A percentile compares a stretch with the other conserved stretches of the same genome.
phyloP scores from a whole-genome alignment of 92 coral and sea anemone genomes.

The Diadumene lineata region DNA sequence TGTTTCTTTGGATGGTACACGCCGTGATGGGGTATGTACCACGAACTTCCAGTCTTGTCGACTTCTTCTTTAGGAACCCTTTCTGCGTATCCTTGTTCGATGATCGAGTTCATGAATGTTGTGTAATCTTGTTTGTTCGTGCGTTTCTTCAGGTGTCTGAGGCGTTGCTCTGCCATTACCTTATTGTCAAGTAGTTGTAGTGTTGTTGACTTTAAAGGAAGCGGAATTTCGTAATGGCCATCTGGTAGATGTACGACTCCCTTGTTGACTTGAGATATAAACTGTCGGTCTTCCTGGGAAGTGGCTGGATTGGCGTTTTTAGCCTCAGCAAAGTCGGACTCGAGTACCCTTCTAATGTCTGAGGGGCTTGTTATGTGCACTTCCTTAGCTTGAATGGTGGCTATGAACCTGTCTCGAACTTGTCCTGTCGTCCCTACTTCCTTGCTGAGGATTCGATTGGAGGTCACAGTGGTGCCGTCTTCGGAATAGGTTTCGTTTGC shows the following conservation, averaged over 20 bases:
- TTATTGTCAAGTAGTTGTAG: conserved; percentile 45
- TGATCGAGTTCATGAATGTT: conserved; percentile 43
- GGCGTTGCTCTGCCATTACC: conserved; percentile 47
- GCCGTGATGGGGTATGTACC: conserved; percentile 54
- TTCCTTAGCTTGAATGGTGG: too few relatives aligned
- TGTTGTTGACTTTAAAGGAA: conserved; percentile 39
- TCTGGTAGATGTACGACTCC: conserved; percentile 48
- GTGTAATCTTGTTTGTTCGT: conserved; percentile 39
- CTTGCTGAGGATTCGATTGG: too few relatives aligned
- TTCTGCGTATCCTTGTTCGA: conserved; percentile 41
- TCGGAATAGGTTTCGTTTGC: too few relatives aligned
- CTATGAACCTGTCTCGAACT: too few relatives aligned
- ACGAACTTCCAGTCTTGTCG: conserved; percentile 14
- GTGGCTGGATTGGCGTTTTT: conserved; percentile 40
- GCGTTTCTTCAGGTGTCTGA: conserved; percentile 43
- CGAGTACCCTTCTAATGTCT: conserved; percentile 40
- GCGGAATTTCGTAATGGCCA: conserved; percentile 61
- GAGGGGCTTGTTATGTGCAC: too few relatives aligned
- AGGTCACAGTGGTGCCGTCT: too few relatives aligned
- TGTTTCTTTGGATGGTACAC: conserved; percentile 52
- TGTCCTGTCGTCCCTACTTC: too few relatives aligned
- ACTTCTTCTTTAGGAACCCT: conserved; percentile 18
- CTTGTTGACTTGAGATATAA: conserved; percentile 37
- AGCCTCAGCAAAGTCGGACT: conserved; percentile 44
- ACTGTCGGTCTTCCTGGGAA: conserved; percentile 21